Evolutionary conservation across 92 coral and sea anemone species (phyloP).

Genomic region (Umimayanthus chanpuru): DNA sequence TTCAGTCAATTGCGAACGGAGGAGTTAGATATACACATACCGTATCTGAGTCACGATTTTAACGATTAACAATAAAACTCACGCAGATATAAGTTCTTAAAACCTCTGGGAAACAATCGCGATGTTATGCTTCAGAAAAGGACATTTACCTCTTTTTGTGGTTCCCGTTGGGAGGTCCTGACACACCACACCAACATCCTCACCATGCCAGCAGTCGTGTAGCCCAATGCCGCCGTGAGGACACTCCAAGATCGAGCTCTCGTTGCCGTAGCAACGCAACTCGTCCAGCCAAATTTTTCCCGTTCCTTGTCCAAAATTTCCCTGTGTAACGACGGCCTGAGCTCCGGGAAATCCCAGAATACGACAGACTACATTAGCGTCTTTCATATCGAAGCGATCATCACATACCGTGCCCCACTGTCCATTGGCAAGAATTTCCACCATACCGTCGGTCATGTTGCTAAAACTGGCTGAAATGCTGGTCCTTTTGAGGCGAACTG

Average conservation of each 20-base stretch:
- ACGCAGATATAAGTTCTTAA: too few relatives aligned
- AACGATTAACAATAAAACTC: too few relatives aligned
- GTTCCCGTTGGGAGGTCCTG: neutral
- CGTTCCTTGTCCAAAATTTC: constrained; percentile 11
- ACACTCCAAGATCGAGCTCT: constrained; percentile 9
- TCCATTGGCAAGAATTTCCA: constrained; percentile 23
- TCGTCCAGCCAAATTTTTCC: constrained; percentile 12
- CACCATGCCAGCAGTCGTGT: neutral
- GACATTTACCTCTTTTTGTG: constrained; percentile 6
- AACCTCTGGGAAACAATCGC: too few relatives aligned
- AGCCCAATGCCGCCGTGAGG: neutral
- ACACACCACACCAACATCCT: constrained; percentile 21
- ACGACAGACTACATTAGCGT: constrained; percentile 15
- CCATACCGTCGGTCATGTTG: constrained; percentile 13
- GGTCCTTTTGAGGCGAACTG: constrained; percentile 25
- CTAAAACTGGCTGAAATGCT: neutral
- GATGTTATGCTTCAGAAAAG: neutral
- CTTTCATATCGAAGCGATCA: constrained; percentile 14
- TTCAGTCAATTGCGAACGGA: too few relatives aligned
- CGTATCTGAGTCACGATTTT: too few relatives aligned
- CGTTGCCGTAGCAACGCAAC: constrained; percentile 18
- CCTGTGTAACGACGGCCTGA: neutral
- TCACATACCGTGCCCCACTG: constrained; percentile 33
- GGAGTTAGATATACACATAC: too few relatives aligned
- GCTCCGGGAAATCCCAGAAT: constrained; percentile 18